These are phyloP conservation scores for Cantharis rustica DNA, from an alignment of 2,888 invertebrate species.

Conservation along the genomic window DNA sequence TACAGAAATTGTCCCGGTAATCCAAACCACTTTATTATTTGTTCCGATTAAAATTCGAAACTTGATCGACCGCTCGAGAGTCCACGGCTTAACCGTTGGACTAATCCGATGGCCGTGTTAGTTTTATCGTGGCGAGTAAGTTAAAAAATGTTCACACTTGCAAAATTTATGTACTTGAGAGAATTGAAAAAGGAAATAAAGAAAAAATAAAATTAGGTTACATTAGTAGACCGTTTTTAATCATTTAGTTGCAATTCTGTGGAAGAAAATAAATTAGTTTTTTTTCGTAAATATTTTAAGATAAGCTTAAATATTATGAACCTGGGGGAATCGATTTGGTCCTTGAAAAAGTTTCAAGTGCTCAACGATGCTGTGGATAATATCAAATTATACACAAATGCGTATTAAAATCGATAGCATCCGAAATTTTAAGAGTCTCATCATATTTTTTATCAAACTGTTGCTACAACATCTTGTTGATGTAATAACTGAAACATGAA, in stretches of 20 bases:
- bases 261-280: background rate
- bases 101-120: background rate
- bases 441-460: constrained; percentile 3
- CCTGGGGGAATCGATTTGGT: constrained; percentile 4
- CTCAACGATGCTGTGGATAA: background rate
- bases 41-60: background rate
- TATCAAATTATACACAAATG: background rate
- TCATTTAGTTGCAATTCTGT: background rate
- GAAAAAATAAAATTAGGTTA: background rate
- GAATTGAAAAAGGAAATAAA: background rate
- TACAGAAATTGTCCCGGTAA: background rate
- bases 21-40: background rate
- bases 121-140: background rate
- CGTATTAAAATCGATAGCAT: constrained; percentile 13
- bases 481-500: background rate
- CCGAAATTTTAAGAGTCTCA: constrained; percentile 5
- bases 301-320: background rate
- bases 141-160: background rate
- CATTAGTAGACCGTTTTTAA: background rate
- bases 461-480: background rate
- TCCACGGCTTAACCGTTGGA: background rate
- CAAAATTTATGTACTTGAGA: background rate
- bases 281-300: background rate
- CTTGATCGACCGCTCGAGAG: background rate
- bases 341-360: constrained; percentile 9